Conservation (phyloP, 2,888 invertebrate species). For the Adelphocoris suturalis region DNA sequence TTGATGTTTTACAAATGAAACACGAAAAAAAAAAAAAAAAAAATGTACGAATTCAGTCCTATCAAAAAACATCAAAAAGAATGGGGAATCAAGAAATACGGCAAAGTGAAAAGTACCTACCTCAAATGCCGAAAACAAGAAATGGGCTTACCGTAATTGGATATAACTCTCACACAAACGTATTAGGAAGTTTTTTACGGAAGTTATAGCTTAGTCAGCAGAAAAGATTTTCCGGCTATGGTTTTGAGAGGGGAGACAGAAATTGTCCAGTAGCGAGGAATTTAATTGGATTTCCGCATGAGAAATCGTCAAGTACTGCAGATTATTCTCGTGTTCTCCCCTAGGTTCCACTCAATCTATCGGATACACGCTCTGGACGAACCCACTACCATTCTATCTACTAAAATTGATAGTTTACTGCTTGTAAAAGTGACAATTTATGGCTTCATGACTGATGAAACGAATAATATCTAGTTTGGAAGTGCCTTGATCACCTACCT, state of each 20-base stretch:
- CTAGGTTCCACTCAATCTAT: not conserved
- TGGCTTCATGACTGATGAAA: too few relatives aligned
- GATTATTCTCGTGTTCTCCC: conserved; percentile 38
- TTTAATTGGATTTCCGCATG: conserved; percentile 71
- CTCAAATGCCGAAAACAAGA: conserved; percentile 58
- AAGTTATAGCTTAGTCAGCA: conserved; percentile 58
- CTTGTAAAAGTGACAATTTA: too few relatives aligned
- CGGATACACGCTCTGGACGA: not conserved
- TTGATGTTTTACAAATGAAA: too few relatives aligned
- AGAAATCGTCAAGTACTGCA: conserved; percentile 68
- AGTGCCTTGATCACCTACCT: too few relatives aligned
- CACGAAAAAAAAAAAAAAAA: too few relatives aligned
- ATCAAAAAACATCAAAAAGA: too few relatives aligned
- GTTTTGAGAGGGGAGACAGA: conserved; percentile 28
- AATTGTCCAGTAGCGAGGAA: not conserved
- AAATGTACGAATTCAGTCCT: too few relatives aligned
- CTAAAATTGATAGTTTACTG: too few relatives aligned
- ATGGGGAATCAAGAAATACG: too few relatives aligned
- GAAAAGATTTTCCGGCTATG: conserved; percentile 50
- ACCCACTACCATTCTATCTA: too few relatives aligned
- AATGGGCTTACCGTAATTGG: conserved; percentile 57
- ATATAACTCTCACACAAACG: conserved; percentile 64
- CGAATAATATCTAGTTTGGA: too few relatives aligned
- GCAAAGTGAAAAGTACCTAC: not conserved
- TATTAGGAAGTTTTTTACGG: conserved; percentile 64